Evolutionary conservation across 2,113 vertebrate genomes (phyloP).

Genomic region (Bettongia penicillata): DNA sequence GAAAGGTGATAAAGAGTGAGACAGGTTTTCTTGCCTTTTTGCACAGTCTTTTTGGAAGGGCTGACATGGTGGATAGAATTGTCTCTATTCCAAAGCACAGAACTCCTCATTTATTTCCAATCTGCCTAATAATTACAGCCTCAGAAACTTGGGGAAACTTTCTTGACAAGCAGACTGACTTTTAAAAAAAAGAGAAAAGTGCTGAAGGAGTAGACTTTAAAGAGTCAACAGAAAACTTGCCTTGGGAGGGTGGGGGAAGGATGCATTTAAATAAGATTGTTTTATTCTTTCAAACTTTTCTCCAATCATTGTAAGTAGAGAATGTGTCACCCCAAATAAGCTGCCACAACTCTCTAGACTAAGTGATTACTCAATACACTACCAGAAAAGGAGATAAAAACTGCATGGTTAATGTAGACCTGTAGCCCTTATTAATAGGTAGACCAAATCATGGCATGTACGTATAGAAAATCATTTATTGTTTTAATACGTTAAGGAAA

Average conservation of each 20-base stretch:
- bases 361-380: not conserved
- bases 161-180: conserved; percentile 41
- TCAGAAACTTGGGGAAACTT: not conserved
- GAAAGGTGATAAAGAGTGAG: not conserved
- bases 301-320: not conserved
- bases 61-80: conserved; percentile 43
- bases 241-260: not conserved
- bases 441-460: not conserved
- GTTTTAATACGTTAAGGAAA: not conserved
- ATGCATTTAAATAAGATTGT: conserved; percentile 5
- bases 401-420: not conserved
- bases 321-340: not conserved
- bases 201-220: conserved; percentile 58
- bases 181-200: conserved; percentile 45
- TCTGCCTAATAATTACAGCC: conserved; percentile 73
- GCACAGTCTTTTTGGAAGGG: conserved; percentile 34
- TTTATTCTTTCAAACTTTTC: not conserved
- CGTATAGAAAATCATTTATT: not conserved
- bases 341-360: not conserved
- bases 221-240: conserved; percentile 69
- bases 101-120: conserved; percentile 64
- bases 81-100: conserved; percentile 43
- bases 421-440: not conserved
- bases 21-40: not conserved
- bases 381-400: not conserved